phyloP scores from a whole-genome alignment of 2,888 invertebrate species.

The Silvanus unidentatus region DNA sequence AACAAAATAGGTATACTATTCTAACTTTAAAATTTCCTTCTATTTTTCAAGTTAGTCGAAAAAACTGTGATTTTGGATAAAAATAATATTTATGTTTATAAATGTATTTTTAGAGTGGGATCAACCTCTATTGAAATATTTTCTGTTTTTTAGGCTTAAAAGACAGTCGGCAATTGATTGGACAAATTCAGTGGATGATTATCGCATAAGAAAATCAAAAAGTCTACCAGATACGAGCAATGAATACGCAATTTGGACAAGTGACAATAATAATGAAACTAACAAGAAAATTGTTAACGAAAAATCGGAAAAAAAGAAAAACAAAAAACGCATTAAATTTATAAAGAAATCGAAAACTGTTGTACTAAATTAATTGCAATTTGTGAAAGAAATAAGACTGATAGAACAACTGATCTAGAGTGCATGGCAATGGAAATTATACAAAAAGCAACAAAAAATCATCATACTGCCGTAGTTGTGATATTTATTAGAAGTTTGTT shows the following conservation, averaged over 20 bases:
- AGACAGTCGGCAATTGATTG: constrained; percentile 30
- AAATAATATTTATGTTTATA: not conserved
- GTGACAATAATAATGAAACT: constrained; percentile 19
- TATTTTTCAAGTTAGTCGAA: constrained; percentile 5
- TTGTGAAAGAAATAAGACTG: too few relatives aligned
- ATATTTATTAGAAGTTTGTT: too few relatives aligned
- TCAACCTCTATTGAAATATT: not conserved
- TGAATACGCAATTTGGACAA: constrained; percentile 21
- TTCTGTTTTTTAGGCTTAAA: constrained; percentile 26
- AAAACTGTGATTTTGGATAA: constrained; percentile 3
- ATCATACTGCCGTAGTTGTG: not conserved
- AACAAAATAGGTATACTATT: constrained; percentile 35
- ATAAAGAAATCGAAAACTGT: constrained; percentile 37
- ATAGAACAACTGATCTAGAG: too few relatives aligned
- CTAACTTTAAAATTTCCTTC: constrained; percentile 30
- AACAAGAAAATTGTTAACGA: constrained; percentile 17
- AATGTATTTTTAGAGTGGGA: not conserved
- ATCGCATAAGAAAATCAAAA: constrained; percentile 32
- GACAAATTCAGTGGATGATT: constrained; percentile 9
- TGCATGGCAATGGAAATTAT: too few relatives aligned
- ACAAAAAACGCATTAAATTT: constrained; percentile 37
- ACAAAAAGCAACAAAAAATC: too few relatives aligned
- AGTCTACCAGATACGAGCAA: constrained; percentile 33
- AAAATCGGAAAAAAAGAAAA: constrained; percentile 27
- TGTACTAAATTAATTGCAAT: not conserved